Conservation (phyloP, 2,113 vertebrate species). For the Callipepla squamata region DNA sequence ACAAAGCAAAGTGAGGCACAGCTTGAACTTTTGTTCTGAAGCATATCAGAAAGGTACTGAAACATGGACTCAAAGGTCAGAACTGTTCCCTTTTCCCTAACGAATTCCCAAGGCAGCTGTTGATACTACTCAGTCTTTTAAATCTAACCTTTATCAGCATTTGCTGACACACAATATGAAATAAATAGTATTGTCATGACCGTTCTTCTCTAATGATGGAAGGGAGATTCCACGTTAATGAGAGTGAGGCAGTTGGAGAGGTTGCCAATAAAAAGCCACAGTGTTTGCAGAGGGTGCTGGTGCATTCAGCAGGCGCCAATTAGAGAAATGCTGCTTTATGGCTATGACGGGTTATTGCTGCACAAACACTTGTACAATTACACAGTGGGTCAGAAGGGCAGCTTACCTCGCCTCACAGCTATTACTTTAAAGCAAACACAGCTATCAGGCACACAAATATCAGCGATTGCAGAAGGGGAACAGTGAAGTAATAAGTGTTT, state of each 20-base stretch:
- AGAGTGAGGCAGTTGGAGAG: conserved; percentile 21
- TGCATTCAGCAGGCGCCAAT: conserved; percentile 16
- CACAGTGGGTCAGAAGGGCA: not conserved
- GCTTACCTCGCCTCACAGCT: not conserved
- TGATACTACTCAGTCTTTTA: conserved; percentile 33
- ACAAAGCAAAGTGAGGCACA: not conserved
- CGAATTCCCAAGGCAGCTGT: conserved; percentile 14
- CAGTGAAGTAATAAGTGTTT: not conserved
- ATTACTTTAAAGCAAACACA: conserved; percentile 53
- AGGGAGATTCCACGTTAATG: not conserved
- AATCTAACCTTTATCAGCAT: conserved; percentile 11
- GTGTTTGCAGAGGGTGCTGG: conserved; percentile 26
- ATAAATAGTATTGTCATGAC: not conserved
- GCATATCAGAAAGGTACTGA: not conserved
- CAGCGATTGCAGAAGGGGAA: not conserved
- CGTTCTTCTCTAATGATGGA: not conserved
- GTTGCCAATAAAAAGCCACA: conserved; percentile 33
- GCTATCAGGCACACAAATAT: not conserved
- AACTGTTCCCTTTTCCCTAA: conserved; percentile 36
- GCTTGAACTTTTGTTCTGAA: conserved; percentile 53
- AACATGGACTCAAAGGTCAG: conserved; percentile 41
- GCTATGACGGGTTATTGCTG: conserved; percentile 22
- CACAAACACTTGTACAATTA: conserved; percentile 17
- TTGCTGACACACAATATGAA: not conserved
- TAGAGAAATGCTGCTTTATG: conserved; percentile 62